Percentiles rank a stretch among this genome's conserved stretches.
Conservation (phyloP, 2,888 invertebrate species). For the Tineola bisselliella region DNA sequence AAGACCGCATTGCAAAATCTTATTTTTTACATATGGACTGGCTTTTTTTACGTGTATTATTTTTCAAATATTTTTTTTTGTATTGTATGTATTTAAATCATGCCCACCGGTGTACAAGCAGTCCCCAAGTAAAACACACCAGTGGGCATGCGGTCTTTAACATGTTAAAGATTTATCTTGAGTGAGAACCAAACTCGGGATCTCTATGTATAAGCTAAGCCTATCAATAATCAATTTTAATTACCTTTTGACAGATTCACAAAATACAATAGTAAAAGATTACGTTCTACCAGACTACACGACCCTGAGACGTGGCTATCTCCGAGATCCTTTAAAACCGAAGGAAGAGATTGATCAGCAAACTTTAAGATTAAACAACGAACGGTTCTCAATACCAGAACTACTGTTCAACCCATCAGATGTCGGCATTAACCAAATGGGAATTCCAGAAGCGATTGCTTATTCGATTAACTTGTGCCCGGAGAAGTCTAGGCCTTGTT, state of each 20-base stretch:
- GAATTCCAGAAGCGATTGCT: slow-evolving; percentile 89
- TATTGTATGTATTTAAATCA: too few relatives aligned
- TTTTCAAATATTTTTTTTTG: too few relatives aligned
- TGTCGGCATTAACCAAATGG: slow-evolving; percentile 91
- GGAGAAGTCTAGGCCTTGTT: slow-evolving; percentile 75
- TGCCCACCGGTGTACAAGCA: too few relatives aligned
- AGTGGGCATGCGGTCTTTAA: too few relatives aligned
- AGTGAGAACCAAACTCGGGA: too few relatives aligned
- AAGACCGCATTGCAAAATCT: too few relatives aligned
- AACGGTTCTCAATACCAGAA: slow-evolving; percentile 95
- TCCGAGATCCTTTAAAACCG: slow-evolving; percentile 43
- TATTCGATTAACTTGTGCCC: slow-evolving; percentile 80
- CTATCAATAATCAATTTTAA: too few relatives aligned
- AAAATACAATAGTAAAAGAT: slow-evolving; percentile 81
- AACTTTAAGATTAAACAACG: slow-evolving; percentile 88
- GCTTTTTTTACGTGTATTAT: too few relatives aligned
- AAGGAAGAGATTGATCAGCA: slow-evolving; percentile 72
- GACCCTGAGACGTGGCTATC: slow-evolving; percentile 82
- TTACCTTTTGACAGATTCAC: slow-evolving; percentile 49
- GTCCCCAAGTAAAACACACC: too few relatives aligned
- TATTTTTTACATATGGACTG: too few relatives aligned
- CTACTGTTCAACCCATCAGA: slow-evolving; percentile 94
- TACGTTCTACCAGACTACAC: slow-evolving; percentile 98
- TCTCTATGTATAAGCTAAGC: too few relatives aligned
- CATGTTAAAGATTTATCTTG: too few relatives aligned